Base-by-base conservation (phyloP, 23 tunicate species). In the Trididemnum nubilum region DNA sequence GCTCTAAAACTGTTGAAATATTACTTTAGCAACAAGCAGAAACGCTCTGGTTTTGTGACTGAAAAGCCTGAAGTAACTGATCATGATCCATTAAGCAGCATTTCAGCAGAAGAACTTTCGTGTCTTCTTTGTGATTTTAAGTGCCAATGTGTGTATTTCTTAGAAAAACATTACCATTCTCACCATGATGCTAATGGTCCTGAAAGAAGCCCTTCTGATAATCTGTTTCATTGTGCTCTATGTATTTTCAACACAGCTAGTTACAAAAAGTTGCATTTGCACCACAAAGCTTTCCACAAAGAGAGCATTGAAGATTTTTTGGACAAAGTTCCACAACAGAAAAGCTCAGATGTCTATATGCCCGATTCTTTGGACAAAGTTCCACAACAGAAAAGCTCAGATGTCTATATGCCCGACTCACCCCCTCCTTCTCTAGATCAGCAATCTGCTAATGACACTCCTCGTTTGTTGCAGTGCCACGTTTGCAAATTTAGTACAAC, bases 241-340 rank as follows among this genome's bases (percentile, higher is more conserved):
- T 83, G 87, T 30, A 23, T 37, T 1, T 73, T 52, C 35, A 35
- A 29, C 2, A 39, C 36, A 1, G 36, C 50, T 12, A 83, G 87
- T 39, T 83, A 83, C 73, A 72, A 33, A 35, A 23, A 29, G 7
- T 61, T 83, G 1, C 87, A 83, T 61, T n/a, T 23, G 15, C 87
- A 83, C 67, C 3, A 12, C 29, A 3, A 12, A 15, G n/a, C 18
- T 12, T 12, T 44, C 15, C 54, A 44, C 54, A 44, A 9, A 44
- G 15, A 44, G 15, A 44, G 15, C 54, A 7, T 15, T 7, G 15
- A 9, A 7, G 9, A 44, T 44, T 44, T 44, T 15, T 7, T 7
- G 9, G 9, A 7, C 15, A 7, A 9, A 7, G 12, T 7, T 7
- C 15, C 54, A 9, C 9, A 9, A 7, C 54, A 44, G 15, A 7